Percentiles rank a stretch among this genome's conserved stretches.
These are phyloP conservation scores for Meleagris gallopavo DNA, from an alignment of 2,113 vertebrate genomes.

Conservation along the genomic window DNA sequence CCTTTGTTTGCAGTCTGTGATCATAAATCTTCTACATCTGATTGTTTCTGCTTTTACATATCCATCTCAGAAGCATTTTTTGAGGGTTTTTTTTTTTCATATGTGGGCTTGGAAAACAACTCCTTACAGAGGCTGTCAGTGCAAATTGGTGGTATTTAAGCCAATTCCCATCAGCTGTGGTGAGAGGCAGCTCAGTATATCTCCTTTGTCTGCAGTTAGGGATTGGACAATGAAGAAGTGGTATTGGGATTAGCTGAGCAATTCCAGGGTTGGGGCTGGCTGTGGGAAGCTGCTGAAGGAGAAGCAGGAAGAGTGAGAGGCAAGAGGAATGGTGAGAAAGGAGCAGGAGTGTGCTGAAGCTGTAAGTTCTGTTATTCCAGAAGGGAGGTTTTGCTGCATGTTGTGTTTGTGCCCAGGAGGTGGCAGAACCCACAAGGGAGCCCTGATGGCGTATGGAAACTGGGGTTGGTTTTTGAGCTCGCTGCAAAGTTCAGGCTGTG, in stretches of 20 bases:
- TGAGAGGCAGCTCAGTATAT: neutral
- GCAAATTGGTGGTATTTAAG: neutral
- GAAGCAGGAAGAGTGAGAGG: neutral
- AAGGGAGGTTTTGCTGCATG: neutral
- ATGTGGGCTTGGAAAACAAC: neutral
- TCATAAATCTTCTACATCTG: neutral
- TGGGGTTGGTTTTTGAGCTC: neutral
- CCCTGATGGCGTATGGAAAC: neutral
- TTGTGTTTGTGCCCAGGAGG: neutral
- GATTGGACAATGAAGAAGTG: accelerated
- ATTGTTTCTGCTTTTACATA: neutral
- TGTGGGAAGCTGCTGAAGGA: neutral
- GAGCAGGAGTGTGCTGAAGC: accelerated
- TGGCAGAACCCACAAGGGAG: neutral
- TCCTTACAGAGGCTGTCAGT: neutral
- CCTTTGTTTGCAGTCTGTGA: neutral
- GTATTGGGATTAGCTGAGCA: accelerated
- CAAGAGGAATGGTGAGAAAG: neutral
- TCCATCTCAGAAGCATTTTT: neutral
- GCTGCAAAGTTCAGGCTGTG: neutral
- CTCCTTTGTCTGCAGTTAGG: neutral
- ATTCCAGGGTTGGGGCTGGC: accelerated
- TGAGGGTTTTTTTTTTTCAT: neutral
- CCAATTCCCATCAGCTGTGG: neutral
- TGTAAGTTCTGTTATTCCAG: neutral